Evolutionary conservation across 1,140 invertebrate genomes (phyloP).

Genomic region (Teleogryllus occipitalis): DNA sequence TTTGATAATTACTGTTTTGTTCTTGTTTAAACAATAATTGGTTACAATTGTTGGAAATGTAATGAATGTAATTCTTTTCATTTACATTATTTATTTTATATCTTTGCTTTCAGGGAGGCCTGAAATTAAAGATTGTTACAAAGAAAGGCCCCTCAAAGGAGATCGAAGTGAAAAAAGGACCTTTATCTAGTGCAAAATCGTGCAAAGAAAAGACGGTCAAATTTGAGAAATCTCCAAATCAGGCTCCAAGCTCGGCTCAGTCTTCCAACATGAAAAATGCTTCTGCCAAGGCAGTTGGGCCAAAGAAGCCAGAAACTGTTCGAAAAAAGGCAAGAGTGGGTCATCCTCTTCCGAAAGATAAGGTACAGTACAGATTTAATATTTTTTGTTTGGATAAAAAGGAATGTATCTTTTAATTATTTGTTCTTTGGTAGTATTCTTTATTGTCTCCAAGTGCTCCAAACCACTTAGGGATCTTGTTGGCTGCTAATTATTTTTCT

Average conservation of each 20-base stretch:
- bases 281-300: not conserved
- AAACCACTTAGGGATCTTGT: too few species aligned
- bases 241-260: not conserved
- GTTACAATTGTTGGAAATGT: not conserved
- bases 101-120: conserved; percentile 24
- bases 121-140: conserved; percentile 28
- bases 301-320: not conserved
- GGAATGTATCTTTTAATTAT: too few species aligned
- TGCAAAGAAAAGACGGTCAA: conserved; percentile 11
- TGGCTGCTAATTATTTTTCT: too few species aligned
- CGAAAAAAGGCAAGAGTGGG: not conserved
- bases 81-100: not conserved
- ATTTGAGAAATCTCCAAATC: conserved; percentile 4
- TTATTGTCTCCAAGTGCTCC: too few species aligned
- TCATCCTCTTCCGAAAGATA: too few species aligned
- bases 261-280: not conserved
- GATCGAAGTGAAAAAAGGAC: not conserved
- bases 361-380: too few species aligned
- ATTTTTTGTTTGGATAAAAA: too few species aligned
- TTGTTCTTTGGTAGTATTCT: too few species aligned
- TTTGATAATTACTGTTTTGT: too few species aligned
- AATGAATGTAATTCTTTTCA: not conserved
- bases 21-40: too few species aligned
- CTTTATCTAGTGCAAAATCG: not conserved
- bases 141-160: conserved; percentile 19